Evolutionary conservation across 2,797 vertebrate species (phyloP).

Genomic region (Catharus ustulatus): DNA sequence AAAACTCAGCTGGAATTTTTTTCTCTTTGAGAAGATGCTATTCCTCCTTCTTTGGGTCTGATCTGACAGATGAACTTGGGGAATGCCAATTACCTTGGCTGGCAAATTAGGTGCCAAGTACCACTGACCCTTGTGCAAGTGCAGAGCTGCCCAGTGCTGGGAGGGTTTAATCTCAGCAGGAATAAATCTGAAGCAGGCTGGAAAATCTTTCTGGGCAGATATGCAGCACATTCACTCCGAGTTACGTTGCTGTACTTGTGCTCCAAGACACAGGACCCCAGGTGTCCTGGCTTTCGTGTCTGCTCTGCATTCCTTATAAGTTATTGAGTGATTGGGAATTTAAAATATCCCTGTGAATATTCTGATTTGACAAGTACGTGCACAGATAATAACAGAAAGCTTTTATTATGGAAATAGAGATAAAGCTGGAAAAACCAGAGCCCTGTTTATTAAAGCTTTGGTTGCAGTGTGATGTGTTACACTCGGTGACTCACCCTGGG

Average conservation of each 20-base stretch:
- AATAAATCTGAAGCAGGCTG: neutral
- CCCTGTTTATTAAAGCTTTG: conserved; percentile 19
- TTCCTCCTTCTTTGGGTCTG: neutral
- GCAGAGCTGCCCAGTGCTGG: neutral
- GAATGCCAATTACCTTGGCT: neutral
- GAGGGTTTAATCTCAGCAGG: neutral
- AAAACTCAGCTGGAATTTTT: neutral
- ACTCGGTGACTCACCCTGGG: conserved; percentile 17
- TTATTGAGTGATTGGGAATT: conserved; percentile 11
- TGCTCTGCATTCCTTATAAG: conserved; percentile 5
- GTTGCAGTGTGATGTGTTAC: conserved; percentile 5
- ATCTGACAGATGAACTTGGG: neutral
- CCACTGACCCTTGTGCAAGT: neutral
- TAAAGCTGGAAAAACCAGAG: conserved; percentile 14
- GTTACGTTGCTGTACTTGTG: neutral
- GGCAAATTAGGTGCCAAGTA: neutral
- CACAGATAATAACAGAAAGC: conserved; percentile 34
- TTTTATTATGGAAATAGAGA: conserved; percentile 57
- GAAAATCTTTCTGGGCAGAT: neutral
- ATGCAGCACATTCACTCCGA: rapidly evolving
- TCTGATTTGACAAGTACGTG: conserved; percentile 38
- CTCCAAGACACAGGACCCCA: neutral
- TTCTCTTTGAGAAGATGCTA: neutral
- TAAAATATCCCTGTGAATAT: conserved; percentile 34
- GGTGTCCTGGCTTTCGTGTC: neutral